Evolutionary conservation across 2,113 vertebrate species (phyloP).

Genomic region (Leiothrix lutea): DNA sequence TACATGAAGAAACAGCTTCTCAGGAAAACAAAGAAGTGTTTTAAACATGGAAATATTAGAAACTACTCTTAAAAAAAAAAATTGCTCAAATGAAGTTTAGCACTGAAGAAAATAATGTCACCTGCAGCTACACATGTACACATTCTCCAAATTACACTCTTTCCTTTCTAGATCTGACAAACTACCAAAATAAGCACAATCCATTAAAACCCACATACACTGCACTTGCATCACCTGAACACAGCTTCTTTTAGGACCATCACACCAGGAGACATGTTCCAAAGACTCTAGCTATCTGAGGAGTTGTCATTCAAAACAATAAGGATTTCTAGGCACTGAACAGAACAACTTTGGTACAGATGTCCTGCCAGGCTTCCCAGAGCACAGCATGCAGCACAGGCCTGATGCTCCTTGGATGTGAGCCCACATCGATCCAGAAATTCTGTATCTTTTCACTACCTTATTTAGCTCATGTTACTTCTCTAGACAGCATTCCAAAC

Average conservation of each 20-base stretch:
- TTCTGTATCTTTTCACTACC: not conserved
- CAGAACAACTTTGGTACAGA: not conserved
- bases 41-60: not conserved
- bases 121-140: not conserved
- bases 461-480: not conserved
- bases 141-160: not conserved
- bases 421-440: not conserved
- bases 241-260: not conserved
- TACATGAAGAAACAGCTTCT: not conserved
- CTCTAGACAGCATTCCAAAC: not conserved
- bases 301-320: not conserved
- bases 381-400: accelerated
- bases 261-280: not conserved
- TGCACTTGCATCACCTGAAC: not conserved
- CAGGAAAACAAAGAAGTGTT: not conserved
- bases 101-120: not conserved
- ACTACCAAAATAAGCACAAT: accelerated
- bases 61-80: not conserved
- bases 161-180: not conserved
- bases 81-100: not conserved
- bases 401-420: not conserved
- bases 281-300: not conserved
- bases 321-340: not conserved
- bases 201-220: accelerated
- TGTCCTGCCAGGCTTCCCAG: not conserved